phyloP scores from a whole-genome alignment of 1,140 invertebrate genomes.

The Drosophila lacteicornis region DNA sequence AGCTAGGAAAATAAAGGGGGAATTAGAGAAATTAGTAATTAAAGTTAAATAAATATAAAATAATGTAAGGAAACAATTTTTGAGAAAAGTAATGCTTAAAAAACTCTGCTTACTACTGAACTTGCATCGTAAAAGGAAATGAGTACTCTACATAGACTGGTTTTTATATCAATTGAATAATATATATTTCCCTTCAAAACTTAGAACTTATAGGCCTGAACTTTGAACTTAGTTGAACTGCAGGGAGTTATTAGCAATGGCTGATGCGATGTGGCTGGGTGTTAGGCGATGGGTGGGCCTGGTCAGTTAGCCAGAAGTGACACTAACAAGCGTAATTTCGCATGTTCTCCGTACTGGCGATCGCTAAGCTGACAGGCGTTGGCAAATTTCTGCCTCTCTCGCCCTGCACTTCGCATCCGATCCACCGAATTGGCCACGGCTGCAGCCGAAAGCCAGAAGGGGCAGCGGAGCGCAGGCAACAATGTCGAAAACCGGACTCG shows the following conservation, averaged over 20 bases:
- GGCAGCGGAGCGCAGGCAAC: constrained; percentile 19
- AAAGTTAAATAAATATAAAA: too few relatives aligned
- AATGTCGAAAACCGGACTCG: constrained; percentile 52
- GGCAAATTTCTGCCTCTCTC: constrained; percentile 72
- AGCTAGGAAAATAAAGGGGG: neutral
- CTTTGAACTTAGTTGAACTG: neutral
- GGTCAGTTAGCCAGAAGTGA: constrained; percentile 78
- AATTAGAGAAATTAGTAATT: too few relatives aligned
- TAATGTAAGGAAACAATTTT: neutral
- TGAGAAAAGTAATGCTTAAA: too few relatives aligned
- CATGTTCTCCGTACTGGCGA: constrained; percentile 73
- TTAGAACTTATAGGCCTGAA: neutral
- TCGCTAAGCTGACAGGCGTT: constrained; percentile 82
- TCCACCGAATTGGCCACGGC: constrained; percentile 71
- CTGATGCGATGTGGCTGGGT: constrained; percentile 1
- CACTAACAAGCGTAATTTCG: constrained; percentile 84
- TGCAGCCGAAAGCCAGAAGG: constrained; percentile 44
- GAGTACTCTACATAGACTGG: too few relatives aligned
- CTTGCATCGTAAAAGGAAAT: too few relatives aligned
- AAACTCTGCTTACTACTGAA: too few relatives aligned
- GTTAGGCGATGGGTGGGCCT: constrained; percentile 32
- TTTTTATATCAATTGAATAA: neutral
- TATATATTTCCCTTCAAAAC: neutral
- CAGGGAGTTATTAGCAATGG: constrained; percentile 1
- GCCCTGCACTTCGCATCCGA: constrained; percentile 46